Evolutionary conservation across 2,113 vertebrate species (phyloP).

Genomic region (Aleadryas rufinucha): DNA sequence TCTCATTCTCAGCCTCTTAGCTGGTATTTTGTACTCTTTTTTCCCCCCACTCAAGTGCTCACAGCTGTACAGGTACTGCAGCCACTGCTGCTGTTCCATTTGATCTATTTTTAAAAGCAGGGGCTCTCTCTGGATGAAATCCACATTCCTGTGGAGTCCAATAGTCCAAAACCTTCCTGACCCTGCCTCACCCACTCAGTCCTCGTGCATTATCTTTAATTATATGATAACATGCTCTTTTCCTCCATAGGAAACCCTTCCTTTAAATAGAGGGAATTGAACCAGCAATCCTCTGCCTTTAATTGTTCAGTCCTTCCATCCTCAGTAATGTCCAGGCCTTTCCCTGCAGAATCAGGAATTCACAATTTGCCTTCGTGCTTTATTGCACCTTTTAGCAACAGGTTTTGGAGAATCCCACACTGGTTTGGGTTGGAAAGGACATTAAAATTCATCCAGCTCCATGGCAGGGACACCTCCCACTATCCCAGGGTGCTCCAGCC

Average conservation of each 20-base stretch:
- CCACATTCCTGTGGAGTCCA: neutral
- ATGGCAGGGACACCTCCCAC: neutral
- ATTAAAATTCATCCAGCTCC: neutral
- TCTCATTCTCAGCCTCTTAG: neutral
- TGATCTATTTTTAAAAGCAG: constrained; percentile 29
- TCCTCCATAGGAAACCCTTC: neutral
- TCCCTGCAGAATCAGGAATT: neutral
- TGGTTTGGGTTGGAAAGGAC: neutral
- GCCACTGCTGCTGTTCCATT: neutral
- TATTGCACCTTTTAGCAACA: neutral
- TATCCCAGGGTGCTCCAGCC: accelerated
- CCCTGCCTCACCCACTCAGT: constrained; percentile 12
- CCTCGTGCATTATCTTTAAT: neutral
- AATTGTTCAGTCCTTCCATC: neutral
- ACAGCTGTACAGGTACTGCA: neutral
- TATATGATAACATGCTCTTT: neutral
- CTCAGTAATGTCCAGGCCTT: neutral
- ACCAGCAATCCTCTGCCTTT: neutral
- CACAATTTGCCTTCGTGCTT: neutral
- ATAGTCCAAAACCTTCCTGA: constrained; percentile 16
- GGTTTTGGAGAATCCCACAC: neutral
- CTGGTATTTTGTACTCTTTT: neutral
- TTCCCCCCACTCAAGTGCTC: accelerated
- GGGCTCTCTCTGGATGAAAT: constrained; percentile 27
- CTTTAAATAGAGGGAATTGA: neutral